Evolutionary conservation across 2,888 invertebrate species (phyloP).

Genomic region (Brenthis daphne): DNA sequence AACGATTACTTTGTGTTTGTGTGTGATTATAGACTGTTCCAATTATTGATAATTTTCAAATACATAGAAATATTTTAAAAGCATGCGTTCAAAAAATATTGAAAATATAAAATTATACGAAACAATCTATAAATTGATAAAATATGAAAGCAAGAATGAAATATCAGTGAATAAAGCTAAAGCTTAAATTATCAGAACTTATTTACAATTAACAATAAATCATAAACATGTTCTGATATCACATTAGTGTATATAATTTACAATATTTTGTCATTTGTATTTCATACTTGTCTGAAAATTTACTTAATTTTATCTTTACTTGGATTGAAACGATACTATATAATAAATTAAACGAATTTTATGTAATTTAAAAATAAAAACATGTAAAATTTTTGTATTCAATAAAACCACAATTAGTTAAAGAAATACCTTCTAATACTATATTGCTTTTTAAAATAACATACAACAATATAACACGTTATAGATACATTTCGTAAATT

Average conservation of each 20-base stretch:
- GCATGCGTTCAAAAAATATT: conserved; percentile 50
- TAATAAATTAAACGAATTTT: too few species aligned
- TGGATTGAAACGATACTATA: too few species aligned
- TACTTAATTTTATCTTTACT: too few species aligned
- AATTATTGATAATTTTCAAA: conserved; percentile 20
- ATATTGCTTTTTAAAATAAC: neutral
- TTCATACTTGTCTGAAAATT: conserved; percentile 28
- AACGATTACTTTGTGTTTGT: conserved; percentile 34
- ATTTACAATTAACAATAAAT: conserved; percentile 24
- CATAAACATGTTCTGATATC: conserved; percentile 27
- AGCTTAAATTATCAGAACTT: conserved; percentile 45
- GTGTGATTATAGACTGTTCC: conserved; percentile 46
- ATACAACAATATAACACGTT: neutral
- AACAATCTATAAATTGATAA: conserved; percentile 69
- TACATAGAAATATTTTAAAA: conserved; percentile 38
- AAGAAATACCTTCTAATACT: neutral
- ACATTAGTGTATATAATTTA: conserved; percentile 6
- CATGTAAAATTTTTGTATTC: too few species aligned
- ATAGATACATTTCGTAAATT: neutral
- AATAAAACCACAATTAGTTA: neutral
- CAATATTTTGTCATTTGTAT: conserved; percentile 12
- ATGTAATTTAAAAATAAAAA: too few species aligned
- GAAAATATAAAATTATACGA: conserved; percentile 51
- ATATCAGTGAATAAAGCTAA: conserved; percentile 57
- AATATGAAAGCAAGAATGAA: conserved; percentile 60